phyloP scores from a whole-genome alignment of 2,888 invertebrate species.

The Sinodicranocentrus sp. region DNA sequence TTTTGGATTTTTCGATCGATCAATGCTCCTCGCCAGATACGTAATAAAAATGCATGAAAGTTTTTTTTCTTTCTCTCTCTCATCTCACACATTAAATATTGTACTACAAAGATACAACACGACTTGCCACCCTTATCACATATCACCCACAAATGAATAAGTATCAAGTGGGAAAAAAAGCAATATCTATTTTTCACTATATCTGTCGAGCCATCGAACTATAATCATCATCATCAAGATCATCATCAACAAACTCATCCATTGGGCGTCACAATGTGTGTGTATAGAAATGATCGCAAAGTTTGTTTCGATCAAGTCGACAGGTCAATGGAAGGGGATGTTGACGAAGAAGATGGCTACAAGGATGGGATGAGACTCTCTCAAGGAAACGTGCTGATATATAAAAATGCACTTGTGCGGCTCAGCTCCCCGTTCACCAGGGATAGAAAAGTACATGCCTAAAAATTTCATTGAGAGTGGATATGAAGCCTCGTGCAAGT shows the following conservation, averaged over 20 bases:
- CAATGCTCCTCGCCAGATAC: conserved; percentile 1
- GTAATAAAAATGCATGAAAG: not conserved
- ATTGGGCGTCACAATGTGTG: conserved; percentile 29
- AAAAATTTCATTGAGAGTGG: no score
- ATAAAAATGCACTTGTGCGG: no score
- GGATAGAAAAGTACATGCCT: no score
- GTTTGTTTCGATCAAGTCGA: not conserved
- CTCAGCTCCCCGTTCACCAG: no score
- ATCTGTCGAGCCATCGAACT: conserved; percentile 37
- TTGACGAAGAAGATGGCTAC: not conserved
- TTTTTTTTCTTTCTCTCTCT: not conserved
- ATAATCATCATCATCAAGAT: conserved; percentile 34
- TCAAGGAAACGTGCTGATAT: not conserved
- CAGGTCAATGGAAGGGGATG: conserved; percentile 26
- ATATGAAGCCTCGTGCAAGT: no score
- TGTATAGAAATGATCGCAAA: conserved; percentile 3
- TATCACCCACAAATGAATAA: conserved; percentile 7
- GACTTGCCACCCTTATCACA: conserved; percentile 28
- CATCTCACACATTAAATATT: not conserved
- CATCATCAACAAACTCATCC: conserved; percentile 7
- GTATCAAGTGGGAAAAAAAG: conserved; percentile 6
- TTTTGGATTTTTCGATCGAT: not conserved
- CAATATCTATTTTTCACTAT: conserved; percentile 41
- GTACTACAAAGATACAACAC: conserved; percentile 9
- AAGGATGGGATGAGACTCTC: conserved; percentile 5